Evolutionary conservation across 2,113 vertebrate genomes (phyloP), one percentile per base, ranked within the genome.

Genomic region (Antennarius striatus): DNA sequence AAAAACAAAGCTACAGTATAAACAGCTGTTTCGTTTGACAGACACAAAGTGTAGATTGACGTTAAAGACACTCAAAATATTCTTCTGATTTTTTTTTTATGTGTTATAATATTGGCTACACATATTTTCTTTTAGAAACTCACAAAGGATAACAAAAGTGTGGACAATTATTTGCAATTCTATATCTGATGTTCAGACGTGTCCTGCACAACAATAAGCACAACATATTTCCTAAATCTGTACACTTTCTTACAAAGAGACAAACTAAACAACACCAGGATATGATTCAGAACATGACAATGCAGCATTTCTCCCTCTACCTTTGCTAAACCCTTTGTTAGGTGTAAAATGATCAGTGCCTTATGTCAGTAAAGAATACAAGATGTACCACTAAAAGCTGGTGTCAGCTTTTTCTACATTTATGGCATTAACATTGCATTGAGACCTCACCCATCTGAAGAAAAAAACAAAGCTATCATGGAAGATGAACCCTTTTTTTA

Each of bases 391-490:
- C 32, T 36, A 3, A 36, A 36, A 36, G 32, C 5, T 7, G 32
- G 32, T 22, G 22, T 22, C 22, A 3, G 32, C 32, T 36, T 36
- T 4, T 82, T 77, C 84, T 55, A 71, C 83, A 73, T 73, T 0
- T 50, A 63, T 39, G 73, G 74, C 59, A 1, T 10, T 9, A 30
- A 45, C 69, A 62, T 77, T 71, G 1, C 47, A 54, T 74, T 83
- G 36, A 61, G 64, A 82, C 75, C 42, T 43, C 56, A 61, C 52
- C 77, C 49, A 50, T 52, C 46, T 57, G 8, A 58, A 63, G 16
- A 65, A 51, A 68, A 30, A 45, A 69, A 56, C 57, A 36, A 16
- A 46, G 56, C 22, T 56, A 57, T 59, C 45, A 4, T 45, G 63
- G 57, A 5, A 45, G 47, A 53, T 64, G 53, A 69, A 56, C 28